These are phyloP conservation scores for Lipophrys pholis DNA, from an alignment of 2,113 vertebrate genomes.

Conservation along the genomic window DNA sequence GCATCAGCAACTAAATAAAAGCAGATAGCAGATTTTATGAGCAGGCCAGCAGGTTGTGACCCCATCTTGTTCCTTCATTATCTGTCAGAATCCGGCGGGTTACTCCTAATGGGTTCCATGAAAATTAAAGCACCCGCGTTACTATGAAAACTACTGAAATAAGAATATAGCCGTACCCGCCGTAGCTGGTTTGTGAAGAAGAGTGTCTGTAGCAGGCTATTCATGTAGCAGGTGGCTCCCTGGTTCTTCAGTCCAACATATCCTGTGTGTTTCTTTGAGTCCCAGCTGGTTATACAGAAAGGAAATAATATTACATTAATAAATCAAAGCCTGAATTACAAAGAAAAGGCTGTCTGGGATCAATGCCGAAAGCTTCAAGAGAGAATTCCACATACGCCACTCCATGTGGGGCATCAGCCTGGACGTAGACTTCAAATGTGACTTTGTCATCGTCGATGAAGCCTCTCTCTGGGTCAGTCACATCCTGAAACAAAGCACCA, in stretches of 20 bases:
- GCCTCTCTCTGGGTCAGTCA: conserved; percentile 97
- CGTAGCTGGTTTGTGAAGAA: conserved; percentile 99
- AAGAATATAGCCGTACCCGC: conserved; percentile 82
- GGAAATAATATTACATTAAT: neutral
- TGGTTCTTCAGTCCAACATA: conserved; percentile 99
- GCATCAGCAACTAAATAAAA: no score
- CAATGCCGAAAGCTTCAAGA: neutral
- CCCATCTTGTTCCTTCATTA: no score
- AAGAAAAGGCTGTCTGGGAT: neutral
- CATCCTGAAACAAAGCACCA: conserved; percentile 85
- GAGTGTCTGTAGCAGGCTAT: conserved; percentile 97
- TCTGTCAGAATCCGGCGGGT: neutral
- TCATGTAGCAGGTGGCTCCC: conserved; percentile 99
- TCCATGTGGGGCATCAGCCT: conserved; percentile 97
- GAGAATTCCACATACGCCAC: conserved; percentile 90
- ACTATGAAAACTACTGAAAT: no score
- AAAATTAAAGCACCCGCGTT: no score
- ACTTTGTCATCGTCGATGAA: conserved; percentile 99
- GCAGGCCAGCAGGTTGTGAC: no score
- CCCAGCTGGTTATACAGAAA: conserved; percentile 84
- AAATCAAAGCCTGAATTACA: neutral
- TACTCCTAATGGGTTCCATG: neutral
- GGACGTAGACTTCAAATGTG: conserved; percentile 97
- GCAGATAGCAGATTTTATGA: no score
- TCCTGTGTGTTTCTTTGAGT: conserved; percentile 99